A percentile compares a stretch with the other conserved stretches of the same genome.
These are phyloP conservation scores for Rhipidura dahli DNA, from an alignment of 2,113 vertebrate species.

Conservation along the genomic window DNA sequence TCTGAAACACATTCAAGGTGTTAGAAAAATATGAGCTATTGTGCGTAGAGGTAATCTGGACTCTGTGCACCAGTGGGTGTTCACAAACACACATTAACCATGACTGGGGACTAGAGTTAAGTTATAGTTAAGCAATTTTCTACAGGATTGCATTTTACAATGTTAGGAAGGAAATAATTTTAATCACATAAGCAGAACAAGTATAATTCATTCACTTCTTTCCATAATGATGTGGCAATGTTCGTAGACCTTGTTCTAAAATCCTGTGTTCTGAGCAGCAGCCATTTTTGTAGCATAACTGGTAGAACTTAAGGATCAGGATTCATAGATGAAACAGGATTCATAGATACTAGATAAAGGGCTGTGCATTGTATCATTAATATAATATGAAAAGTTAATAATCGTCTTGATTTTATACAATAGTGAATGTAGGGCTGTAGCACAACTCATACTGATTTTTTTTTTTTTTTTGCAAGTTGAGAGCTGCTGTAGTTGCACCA, in stretches of 20 bases:
- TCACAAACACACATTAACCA: not conserved
- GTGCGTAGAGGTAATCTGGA: not conserved
- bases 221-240: not conserved
- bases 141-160: not conserved
- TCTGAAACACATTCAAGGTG: not conserved
- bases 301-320: not conserved
- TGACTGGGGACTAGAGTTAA: not conserved
- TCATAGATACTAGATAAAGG: not conserved
- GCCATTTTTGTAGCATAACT: not conserved
- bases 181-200: not conserved
- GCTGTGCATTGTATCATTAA: not conserved
- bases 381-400: not conserved
- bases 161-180: not conserved
- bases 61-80: not conserved
- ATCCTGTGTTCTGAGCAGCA: not conserved
- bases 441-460: not conserved
- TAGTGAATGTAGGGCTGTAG: not conserved
- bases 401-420: not conserved
- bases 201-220: not conserved
- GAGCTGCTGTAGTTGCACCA: conserved; percentile 1
- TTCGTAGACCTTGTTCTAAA: not conserved
- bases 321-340: not conserved
- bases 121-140: not conserved
- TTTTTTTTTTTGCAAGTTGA: not conserved
- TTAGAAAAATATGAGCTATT: conserved; percentile 1